phyloP scores from a whole-genome alignment of 2,113 vertebrate species.

The Oreotrochilus melanogaster region DNA sequence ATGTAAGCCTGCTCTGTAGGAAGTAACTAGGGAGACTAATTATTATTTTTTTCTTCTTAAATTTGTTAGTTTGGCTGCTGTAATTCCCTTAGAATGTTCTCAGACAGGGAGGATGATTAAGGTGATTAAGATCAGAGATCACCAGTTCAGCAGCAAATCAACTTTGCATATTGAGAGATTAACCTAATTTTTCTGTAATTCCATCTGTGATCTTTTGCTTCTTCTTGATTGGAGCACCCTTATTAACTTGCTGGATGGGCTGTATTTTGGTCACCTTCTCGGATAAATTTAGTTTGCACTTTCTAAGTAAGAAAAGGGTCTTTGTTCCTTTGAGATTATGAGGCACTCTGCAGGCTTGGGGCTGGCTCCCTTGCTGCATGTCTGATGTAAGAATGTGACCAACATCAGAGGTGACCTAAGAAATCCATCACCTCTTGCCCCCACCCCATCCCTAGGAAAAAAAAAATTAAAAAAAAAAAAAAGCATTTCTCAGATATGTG shows the following conservation, averaged over 20 bases:
- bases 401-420: neutral
- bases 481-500: neutral
- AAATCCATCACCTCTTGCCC: neutral
- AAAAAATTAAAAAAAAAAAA: neutral
- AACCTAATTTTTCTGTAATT: constrained; percentile 28
- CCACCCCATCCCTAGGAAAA: accelerated
- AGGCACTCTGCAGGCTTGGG: neutral
- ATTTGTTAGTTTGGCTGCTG: neutral
- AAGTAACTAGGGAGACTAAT: neutral
- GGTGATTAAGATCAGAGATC: constrained; percentile 59
- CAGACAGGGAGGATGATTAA: neutral
- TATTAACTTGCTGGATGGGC: neutral
- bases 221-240: neutral
- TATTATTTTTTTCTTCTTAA: neutral
- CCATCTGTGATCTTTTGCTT: constrained; percentile 20
- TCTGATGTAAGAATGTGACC: neutral
- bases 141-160: constrained; percentile 31
- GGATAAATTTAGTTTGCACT: neutral
- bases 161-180: constrained; percentile 63
- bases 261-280: neutral
- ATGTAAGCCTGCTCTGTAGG: neutral
- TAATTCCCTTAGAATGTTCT: neutral
- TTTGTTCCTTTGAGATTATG: neutral
- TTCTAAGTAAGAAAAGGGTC: neutral
- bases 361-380: accelerated